These are phyloP conservation scores for Ormyrus rosae DNA, from an alignment of 2,888 invertebrate genomes.

Conservation along the genomic window DNA sequence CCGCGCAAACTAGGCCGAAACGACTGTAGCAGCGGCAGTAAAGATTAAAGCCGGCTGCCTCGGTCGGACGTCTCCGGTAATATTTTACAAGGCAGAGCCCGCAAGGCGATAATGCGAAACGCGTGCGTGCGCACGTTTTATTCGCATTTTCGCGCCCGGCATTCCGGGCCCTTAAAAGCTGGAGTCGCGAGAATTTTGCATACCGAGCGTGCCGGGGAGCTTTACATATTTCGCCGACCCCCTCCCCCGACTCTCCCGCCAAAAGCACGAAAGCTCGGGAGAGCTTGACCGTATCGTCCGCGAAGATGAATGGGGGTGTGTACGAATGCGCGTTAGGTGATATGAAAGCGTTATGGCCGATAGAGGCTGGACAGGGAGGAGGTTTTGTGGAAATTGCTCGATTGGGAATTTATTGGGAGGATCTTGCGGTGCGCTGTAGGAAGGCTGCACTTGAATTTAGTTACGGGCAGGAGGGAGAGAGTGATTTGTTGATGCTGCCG, in stretches of 20 bases:
- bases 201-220: constrained; percentile 16
- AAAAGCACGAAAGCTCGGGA: too few species aligned
- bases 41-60: neutral
- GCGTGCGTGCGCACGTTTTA: constrained; percentile 36
- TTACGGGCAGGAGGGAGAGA: too few species aligned
- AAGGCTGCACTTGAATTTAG: too few species aligned
- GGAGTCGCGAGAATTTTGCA: constrained; percentile 37
- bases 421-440: too few species aligned
- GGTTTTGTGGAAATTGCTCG: constrained; percentile 21
- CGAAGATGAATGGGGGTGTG: neutral
- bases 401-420: constrained; percentile 35
- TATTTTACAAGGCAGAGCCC: constrained; percentile 5
- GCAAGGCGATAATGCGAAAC: constrained; percentile 32
- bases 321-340: constrained; percentile 8
- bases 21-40: neutral
- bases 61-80: neutral
- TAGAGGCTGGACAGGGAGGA: neutral
- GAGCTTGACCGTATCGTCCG: constrained; percentile 9
- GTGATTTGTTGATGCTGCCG: too few species aligned
- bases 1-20: neutral
- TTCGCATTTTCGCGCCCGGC: constrained; percentile 56
- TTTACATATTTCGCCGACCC: constrained; percentile 22
- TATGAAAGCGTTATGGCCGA: constrained; percentile 41
- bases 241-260: too few species aligned
- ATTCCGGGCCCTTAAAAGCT: neutral